phyloP scores from a whole-genome alignment of 37 sponge, comb jelly and placozoan genomes.

The Mnemiopsis leidyi region DNA sequence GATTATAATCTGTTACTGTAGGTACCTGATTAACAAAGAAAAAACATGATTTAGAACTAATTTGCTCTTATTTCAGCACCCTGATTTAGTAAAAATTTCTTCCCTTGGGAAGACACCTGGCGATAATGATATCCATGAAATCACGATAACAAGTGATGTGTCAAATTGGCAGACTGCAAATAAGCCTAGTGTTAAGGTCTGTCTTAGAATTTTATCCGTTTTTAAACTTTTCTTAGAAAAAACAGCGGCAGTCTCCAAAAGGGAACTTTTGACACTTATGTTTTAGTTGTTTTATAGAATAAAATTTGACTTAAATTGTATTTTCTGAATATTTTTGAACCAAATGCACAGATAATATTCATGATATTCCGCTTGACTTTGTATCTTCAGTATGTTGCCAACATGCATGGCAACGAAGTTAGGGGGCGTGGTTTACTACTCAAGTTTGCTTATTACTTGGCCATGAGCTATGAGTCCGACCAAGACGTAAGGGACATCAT shows the following conservation, averaged over 20 bases:
- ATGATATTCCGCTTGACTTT: no score
- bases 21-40: no score
- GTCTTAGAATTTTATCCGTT: neutral
- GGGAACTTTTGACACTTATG: no score
- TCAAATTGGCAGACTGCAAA: neutral
- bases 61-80: no score
- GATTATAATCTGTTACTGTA: no score
- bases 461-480: neutral
- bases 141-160: slow-evolving; percentile 40
- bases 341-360: no score
- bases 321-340: no score
- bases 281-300: no score
- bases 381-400: slow-evolving; percentile 39
- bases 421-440: slow-evolving; percentile 40
- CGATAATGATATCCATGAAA: neutral
- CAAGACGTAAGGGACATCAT: neutral
- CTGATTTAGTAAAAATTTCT: slow-evolving; percentile 3
- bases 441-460: slow-evolving; percentile 41
- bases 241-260: no score
- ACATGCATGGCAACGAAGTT: slow-evolving; percentile 60
- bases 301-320: no score
- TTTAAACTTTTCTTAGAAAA: neutral
- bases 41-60: no score
- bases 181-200: slow-evolving; percentile 45
- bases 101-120: neutral